Evolutionary conservation across 2,888 invertebrate species (phyloP), one percentile per base, ranked within the genome.

Genomic region (Pocota personata): DNA sequence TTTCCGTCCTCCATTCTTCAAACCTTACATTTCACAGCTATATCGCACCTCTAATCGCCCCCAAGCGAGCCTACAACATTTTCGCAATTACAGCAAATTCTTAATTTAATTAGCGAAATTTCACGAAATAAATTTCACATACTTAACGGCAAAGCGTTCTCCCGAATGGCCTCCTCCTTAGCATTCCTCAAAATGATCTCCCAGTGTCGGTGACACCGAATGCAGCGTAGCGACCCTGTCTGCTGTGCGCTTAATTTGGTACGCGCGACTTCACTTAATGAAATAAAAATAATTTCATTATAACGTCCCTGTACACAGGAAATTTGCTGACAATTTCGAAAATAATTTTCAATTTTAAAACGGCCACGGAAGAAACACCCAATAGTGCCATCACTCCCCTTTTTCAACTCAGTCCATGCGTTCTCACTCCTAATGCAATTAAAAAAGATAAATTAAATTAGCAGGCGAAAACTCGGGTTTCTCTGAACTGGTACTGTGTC

Each of bases 261-360:
- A 80, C 80, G 84, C 84, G 80, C 80, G 84, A 84, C 84, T 84
- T 80, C 75, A 84, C 58, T 84, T 84, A 84, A 84, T 84, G 84
- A 84, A 84, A 84, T 84, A 84, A 84, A 84, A 84, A 80, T 84
- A 84, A 80, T 84, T 73, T 73, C 62, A 73, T 73, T 73, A 73
- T 30, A 52, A 8, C 37, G 50, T 52, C 27, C 48, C 35, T 21
- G 43, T 30, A 69, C 69, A 69, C 76, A 76, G 82, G 69, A 82
- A 82, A 62, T 82, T 79, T 69, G 79, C 80, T 84, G 84, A 84
- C 84, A 84, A 84, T 84, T 84, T 84, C 80, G 80, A 84, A 84
- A 75, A 84, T 84, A 84, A 84, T 84, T 84, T 84, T 76, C 80
- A 80, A 84, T 84, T 84, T 84, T 32, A 76, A 79, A 84, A 79